Evolutionary conservation across 2,113 vertebrate genomes (phyloP), one percentile per base, ranked within the genome.

Genomic region (Cheirogaleus medius): DNA sequence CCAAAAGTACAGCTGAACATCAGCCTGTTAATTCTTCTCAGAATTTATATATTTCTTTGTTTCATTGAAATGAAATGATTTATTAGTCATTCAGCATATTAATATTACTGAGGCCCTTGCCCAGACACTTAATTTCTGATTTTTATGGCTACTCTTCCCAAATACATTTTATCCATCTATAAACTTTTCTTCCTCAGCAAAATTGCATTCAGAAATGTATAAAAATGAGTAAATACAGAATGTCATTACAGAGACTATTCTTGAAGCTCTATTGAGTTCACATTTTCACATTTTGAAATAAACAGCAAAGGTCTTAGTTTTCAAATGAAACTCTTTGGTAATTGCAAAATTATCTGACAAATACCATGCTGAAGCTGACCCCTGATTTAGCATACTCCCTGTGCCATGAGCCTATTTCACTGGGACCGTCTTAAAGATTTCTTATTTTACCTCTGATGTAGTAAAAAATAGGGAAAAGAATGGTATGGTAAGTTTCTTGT

Each of bases 1-100:
- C 86, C 89, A 97, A 58, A 95, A 97, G 78, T 83, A 93, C 89
- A 83, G 39, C 63, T 77, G 47, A 84, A 64, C 18, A 69, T 60
- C 29, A 74, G 34, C 56, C 39, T 96, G 8, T 86, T 76, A 83
- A 52, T 71, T 94, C 47, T 66, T 84, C 47, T 73, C 15, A 64
- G 4, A 91, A 80, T 66, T 37, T 49, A 83, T 42, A 32, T 32
- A 42, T 63, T 39, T 90, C 8, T 42, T 18, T 91, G 52, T 94
- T 87, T 96, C 82, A 74, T 18, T 13, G 11, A 87, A 76, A 90
- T 27, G 42, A 92, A 58, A 27, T 47, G 42, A 76, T 29, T 74
- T 76, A 32, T 77, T 49, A 78, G 54, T 37, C 27, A 17, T 42
- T 86, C 12, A 63, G 69, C 25, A 25, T 44, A 37, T 81, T 27